Evolutionary conservation across 2,113 vertebrate genomes (phyloP), one percentile per base, ranked within the genome.

Genomic region (Archilochus colubris): DNA sequence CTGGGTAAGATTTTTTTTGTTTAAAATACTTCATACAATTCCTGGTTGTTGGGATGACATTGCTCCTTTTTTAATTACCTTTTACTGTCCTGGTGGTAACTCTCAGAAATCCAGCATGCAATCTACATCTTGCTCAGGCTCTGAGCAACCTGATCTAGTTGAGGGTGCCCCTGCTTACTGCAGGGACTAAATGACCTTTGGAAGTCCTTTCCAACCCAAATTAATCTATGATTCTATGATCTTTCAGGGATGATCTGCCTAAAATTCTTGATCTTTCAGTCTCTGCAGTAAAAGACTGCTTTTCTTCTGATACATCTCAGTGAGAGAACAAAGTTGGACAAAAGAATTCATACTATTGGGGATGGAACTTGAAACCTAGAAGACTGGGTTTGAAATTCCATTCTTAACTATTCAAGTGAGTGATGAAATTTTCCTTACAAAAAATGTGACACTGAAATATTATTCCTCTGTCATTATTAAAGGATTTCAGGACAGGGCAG

Each of bases 11-110:
- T 44, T 44, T 57, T 33, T 83, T 54, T 33, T 4, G 16, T 14
- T 86, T 4, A 20, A 12, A 30, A 20, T 20, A 14, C 8, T 21
- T 4, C 24, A 1, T 44, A 4, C 0, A 2, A 14, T 12, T 30
- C 6, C 19, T 72, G 27, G 21, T 46, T 24, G 13, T 44, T 70
- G 51, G 70, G 51, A 6, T 73, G 24, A 14, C 16, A 3, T 11
- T 53, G 22, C 15, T 48, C 43, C 64, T 40, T 27, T 82, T 46
- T 28, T 57, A 24, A 62, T 27, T 74, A 40, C 18, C 43, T 62
- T 61, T 44, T 31, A 33, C 15, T 46, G 4, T 33, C 23, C 25
- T 12, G 18, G 40, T 40, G 44, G 55, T 40, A 40, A 40, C 11
- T 40, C 11, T 86, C 38, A 44, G 51, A 78, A 84, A 89, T 17